These are phyloP conservation scores for Galaxea fascicularis DNA, from an alignment of 92 coral and sea anemone genomes.

Conservation along the genomic window DNA sequence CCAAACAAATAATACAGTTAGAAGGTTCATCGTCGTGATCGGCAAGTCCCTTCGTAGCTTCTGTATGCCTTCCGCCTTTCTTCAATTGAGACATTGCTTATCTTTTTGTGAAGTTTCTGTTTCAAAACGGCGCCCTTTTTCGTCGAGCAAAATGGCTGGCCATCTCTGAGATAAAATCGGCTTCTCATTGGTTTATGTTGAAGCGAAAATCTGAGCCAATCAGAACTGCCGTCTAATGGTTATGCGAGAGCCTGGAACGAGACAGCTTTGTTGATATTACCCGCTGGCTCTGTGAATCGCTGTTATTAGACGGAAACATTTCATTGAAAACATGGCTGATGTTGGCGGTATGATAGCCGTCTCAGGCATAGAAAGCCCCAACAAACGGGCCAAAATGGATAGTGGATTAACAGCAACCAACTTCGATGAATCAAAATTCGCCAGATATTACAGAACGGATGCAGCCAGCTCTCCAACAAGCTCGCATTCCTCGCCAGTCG, in stretches of 20 bases:
- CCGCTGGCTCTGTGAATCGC: conserved; percentile 91
- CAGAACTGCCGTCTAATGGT: conserved; percentile 32
- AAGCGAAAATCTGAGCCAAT: conserved; percentile 68
- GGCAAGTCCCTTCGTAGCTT: conserved; percentile 31
- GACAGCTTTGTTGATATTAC: conserved; percentile 92
- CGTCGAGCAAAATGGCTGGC: conserved; percentile 72
- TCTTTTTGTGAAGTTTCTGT: conserved; percentile 1
- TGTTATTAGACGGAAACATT: conserved; percentile 83
- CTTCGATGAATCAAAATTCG: conserved; percentile 99
- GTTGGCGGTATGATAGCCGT: conserved; percentile 91
- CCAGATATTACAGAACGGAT: conserved; percentile 99
- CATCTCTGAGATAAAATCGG: conserved; percentile 44
- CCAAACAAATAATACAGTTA: conserved; percentile 93
- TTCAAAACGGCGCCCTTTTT: conserved; percentile 76
- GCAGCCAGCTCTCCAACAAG: conserved; percentile 85
- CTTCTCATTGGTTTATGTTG: conserved; percentile 67
- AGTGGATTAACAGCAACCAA: conserved; percentile 93
- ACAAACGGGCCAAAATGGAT: conserved; percentile 99
- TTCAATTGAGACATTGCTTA: conserved; percentile 54
- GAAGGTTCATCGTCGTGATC: conserved; percentile 46
- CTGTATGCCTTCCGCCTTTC: conserved; percentile 36
- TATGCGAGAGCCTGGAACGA: conserved; percentile 80
- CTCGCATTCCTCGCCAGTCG: conserved; percentile 89
- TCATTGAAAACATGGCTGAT: conserved; percentile 93
- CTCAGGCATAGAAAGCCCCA: conserved; percentile 94